phyloP scores from a whole-genome alignment of 2,797 vertebrate genomes.

The Synanceia verrucosa region DNA sequence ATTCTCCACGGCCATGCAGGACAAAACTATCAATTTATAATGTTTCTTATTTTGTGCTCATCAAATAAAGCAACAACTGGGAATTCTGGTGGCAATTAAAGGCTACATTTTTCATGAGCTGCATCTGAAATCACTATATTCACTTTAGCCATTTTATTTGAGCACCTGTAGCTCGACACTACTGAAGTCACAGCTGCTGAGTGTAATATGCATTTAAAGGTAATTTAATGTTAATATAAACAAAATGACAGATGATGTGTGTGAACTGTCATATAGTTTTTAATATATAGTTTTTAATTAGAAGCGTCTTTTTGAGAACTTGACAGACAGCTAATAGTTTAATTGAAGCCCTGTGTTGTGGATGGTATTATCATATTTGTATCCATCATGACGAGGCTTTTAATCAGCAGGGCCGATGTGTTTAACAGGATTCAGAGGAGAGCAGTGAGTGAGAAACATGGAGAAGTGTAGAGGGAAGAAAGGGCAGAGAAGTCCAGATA shows the following conservation, averaged over 20 bases:
- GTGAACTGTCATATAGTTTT: no score
- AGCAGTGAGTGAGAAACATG: constrained; percentile 21
- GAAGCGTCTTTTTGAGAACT: not conserved
- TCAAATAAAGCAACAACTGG: not conserved
- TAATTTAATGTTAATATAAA: constrained; percentile 7
- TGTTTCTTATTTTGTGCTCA: not conserved
- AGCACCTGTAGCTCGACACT: not conserved
- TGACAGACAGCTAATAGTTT: not conserved
- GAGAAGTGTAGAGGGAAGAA: constrained; percentile 13
- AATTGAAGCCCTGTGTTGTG: not conserved
- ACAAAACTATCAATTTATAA: not conserved
- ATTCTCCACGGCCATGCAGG: not conserved
- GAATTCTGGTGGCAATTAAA: not conserved
- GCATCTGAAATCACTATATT: not conserved
- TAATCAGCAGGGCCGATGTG: not conserved
- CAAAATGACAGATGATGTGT: constrained; percentile 3
- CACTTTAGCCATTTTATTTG: not conserved
- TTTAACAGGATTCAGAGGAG: constrained; percentile 8
- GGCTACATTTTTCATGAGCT: not conserved
- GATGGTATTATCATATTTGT: not conserved
- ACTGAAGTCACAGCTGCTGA: not conserved
- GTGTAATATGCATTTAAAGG: not conserved
- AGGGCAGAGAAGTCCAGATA: constrained; percentile 43
- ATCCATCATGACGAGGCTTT: not conserved
- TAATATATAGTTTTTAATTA: no score